These are phyloP conservation scores for Centruroides vittatus DNA, from an alignment of 1,140 invertebrate genomes.

Conservation along the genomic window DNA sequence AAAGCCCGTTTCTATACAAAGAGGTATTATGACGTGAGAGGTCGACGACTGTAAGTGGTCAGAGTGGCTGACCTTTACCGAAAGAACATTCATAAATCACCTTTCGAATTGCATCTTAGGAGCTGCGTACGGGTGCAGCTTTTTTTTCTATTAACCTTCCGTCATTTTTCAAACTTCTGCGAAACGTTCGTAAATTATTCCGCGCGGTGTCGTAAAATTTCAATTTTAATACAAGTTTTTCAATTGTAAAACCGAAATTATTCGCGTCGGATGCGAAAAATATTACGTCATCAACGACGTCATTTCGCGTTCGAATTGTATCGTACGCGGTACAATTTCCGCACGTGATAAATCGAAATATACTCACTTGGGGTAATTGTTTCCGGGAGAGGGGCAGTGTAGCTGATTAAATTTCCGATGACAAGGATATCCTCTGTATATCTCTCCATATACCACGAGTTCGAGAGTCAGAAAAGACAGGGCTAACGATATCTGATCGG, in stretches of 20 bases:
- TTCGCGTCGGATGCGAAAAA: too few relatives aligned
- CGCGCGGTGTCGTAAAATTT: too few relatives aligned
- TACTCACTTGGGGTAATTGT: conserved; percentile 72
- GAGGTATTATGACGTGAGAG: not conserved
- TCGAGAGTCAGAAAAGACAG: not conserved
- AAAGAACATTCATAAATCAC: not conserved
- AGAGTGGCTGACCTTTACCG: not conserved
- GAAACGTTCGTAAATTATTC: too few relatives aligned
- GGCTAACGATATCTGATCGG: too few relatives aligned
- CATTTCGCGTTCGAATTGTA: too few relatives aligned
- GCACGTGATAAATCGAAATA: not conserved
- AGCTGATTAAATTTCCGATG: conserved; percentile 74
- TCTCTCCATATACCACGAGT: conserved; percentile 7
- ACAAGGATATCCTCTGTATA: conserved; percentile 41
- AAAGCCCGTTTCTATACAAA: not conserved
- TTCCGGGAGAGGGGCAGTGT: conserved; percentile 77
- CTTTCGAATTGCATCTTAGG: not conserved
- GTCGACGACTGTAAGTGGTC: not conserved
- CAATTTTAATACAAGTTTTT: too few relatives aligned
- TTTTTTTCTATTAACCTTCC: not conserved
- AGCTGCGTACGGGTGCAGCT: not conserved
- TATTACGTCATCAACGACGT: too few relatives aligned
- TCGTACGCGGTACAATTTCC: too few relatives aligned
- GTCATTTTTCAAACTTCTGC: not conserved
- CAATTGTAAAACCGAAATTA: too few relatives aligned